These are phyloP conservation scores for Cyphomyrmex costatus DNA, from an alignment of 1,140 invertebrate genomes.

Conservation along the genomic window DNA sequence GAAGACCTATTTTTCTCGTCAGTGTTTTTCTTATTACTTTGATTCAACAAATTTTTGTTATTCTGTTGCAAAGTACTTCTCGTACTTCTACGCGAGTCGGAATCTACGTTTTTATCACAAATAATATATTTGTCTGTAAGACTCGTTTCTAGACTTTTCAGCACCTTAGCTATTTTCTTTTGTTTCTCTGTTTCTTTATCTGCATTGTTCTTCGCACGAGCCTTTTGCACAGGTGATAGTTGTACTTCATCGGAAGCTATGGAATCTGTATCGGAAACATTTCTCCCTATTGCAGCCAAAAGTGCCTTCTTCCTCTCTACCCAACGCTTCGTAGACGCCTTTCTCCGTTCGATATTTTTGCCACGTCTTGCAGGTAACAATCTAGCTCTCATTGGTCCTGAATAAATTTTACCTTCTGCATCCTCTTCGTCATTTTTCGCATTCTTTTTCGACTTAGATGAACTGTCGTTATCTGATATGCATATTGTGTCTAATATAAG, in stretches of 20 bases:
- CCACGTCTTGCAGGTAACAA: conserved; percentile 69
- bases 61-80: conserved; percentile 40
- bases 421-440: conserved; percentile 27
- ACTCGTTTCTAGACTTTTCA: conserved; percentile 79
- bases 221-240: conserved; percentile 84
- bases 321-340: conserved; percentile 84
- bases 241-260: conserved; percentile 78
- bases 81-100: conserved; percentile 42
- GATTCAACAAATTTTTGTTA: conserved; percentile 17
- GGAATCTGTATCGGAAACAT: conserved; percentile 83
- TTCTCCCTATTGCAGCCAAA: conserved; percentile 81
- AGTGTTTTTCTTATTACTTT: neutral
- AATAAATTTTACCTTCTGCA: conserved; percentile 43
- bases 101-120: conserved; percentile 65
- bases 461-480: conserved; percentile 64
- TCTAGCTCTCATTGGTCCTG: conserved; percentile 57
- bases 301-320: conserved; percentile 83
- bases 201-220: conserved; percentile 80
- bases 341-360: conserved; percentile 80
- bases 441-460: conserved; percentile 23
- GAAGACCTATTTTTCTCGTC: neutral
- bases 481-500: conserved; percentile 37
- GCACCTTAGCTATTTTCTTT: conserved; percentile 72
- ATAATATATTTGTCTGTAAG: conserved; percentile 71
- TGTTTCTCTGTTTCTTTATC: conserved; percentile 80